These are phyloP conservation scores for Platysteira castanea DNA, from an alignment of 2,113 vertebrate genomes.

Conservation along the genomic window DNA sequence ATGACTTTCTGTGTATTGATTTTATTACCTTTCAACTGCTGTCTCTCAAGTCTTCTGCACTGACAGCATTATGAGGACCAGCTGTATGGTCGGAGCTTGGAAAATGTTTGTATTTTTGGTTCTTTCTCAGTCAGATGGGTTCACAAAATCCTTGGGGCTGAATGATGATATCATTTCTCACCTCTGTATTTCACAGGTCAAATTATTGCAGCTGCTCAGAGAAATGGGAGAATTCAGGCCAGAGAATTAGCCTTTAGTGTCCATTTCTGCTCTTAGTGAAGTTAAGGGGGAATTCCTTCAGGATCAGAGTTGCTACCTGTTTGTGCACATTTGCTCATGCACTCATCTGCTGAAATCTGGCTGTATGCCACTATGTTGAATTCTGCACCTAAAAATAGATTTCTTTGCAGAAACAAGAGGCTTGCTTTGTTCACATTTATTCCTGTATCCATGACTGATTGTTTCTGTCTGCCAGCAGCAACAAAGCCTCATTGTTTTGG, in stretches of 20 bases:
- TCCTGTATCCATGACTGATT: neutral
- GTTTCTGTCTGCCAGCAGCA: neutral
- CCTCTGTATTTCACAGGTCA: neutral
- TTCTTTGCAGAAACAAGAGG: neutral
- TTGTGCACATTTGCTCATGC: neutral
- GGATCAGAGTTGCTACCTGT: neutral
- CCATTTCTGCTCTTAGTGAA: neutral
- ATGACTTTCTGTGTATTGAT: neutral
- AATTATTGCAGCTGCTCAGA: neutral
- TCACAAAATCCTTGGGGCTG: neutral
- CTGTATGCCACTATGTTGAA: neutral
- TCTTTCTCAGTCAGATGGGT: neutral
- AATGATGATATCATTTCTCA: neutral
- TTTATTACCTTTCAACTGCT: neutral
- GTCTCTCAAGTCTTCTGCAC: neutral
- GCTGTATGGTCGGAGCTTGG: neutral
- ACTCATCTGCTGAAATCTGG: neutral
- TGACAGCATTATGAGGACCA: neutral
- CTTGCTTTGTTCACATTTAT: neutral
- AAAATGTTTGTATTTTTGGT: neutral
- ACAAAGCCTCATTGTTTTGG: neutral
- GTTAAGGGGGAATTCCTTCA: neutral
- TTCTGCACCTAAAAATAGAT: neutral
- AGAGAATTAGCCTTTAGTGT: neutral
- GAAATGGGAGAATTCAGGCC: neutral